Base-by-base conservation (phyloP, 2,888 invertebrate species). In the Deilephila elpenor region DNA sequence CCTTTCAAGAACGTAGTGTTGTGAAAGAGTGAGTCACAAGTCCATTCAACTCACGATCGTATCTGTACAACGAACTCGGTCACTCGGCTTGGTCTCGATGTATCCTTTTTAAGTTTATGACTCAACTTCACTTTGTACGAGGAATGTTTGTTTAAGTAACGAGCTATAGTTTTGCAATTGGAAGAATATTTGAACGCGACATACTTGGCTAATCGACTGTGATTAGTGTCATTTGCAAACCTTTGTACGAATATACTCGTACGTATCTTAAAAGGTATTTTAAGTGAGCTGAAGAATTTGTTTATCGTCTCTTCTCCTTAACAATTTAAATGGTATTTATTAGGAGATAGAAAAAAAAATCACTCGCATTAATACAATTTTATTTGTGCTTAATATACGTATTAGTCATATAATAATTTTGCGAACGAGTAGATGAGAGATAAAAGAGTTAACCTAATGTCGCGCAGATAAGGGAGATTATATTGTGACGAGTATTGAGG, bases 81-180 rank as follows among this genome's bases (percentile, higher is more conserved):
- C 91, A 91, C 83, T 89, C 85, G 87, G 84, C 85, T 82, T 79
- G 83, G 77, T 81, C 78, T 82, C 76, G 79, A 81, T 77, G 84
- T 84, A 86, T 91, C 91, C 91, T 91, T 91, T 90, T 92, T 89
- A 89, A 91, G 87, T 83, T 81, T 78, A 81, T 91, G 91, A 90
- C 79, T 90, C 91, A 91, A 79, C 81, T 74, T 79, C 81, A 78
- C 76, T 77, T 73, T 76, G 75, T 76, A 80, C 70, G 76, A 81
- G 75, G 75, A 80, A 82, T 86, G 84, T 82, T 84, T 86, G 83
- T 81, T 79, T 79, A 82, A 82, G 80, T 84, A 83, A 83, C 76
- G 81, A 82, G 77, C 74, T 78, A 80, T 61, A 74, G 77, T 81
- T 76, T 81, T 77, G 76, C 75, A 82, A 81, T 78, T 79, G 78